Evolutionary conservation across 2,888 invertebrate genomes (phyloP).

Genomic region (Endotricha flammealis): DNA sequence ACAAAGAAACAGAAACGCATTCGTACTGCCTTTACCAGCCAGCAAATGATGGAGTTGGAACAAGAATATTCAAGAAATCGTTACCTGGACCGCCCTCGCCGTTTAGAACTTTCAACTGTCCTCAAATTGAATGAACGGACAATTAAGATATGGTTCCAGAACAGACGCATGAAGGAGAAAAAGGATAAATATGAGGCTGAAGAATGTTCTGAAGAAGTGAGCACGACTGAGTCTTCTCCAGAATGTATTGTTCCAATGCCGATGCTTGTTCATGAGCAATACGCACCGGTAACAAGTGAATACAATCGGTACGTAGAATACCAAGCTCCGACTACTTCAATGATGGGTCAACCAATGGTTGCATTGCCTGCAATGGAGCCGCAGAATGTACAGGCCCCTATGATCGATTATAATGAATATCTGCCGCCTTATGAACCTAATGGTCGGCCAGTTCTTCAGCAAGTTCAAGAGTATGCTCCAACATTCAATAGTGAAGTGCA

Average conservation of each 20-base stretch:
- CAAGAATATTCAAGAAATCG: slow-evolving; percentile 83
- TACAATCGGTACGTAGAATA: slow-evolving; percentile 35
- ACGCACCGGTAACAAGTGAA: slow-evolving; percentile 23
- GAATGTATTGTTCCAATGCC: slow-evolving; percentile 27
- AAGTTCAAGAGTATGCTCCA: too few relatives aligned
- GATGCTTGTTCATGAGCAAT: slow-evolving; percentile 30
- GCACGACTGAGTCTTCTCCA: slow-evolving; percentile 37
- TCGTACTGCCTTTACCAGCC: slow-evolving; percentile 87
- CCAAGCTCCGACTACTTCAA: slow-evolving; percentile 25
- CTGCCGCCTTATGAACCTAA: too few relatives aligned
- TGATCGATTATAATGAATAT: slow-evolving; percentile 27
- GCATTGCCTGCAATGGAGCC: too few relatives aligned
- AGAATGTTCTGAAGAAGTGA: slow-evolving; percentile 43
- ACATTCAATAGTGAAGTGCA: too few relatives aligned
- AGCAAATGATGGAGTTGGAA: slow-evolving; percentile 85
- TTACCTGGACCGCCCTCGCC: slow-evolving; percentile 84
- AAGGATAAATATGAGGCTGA: slow-evolving; percentile 69
- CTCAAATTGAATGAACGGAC: slow-evolving; percentile 31
- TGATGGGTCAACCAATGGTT: slow-evolving; percentile 18
- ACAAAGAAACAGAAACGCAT: slow-evolving; percentile 78
- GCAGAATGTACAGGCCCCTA: slow-evolving; percentile 17
- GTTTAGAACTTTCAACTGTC: slow-evolving; percentile 78
- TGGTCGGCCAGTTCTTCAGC: too few relatives aligned
- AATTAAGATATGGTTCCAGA: slow-evolving; percentile 90
- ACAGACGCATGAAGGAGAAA: slow-evolving; percentile 84